Base-by-base conservation (phyloP, 1,140 invertebrate genomes). In the Drosophila lini region DNA sequence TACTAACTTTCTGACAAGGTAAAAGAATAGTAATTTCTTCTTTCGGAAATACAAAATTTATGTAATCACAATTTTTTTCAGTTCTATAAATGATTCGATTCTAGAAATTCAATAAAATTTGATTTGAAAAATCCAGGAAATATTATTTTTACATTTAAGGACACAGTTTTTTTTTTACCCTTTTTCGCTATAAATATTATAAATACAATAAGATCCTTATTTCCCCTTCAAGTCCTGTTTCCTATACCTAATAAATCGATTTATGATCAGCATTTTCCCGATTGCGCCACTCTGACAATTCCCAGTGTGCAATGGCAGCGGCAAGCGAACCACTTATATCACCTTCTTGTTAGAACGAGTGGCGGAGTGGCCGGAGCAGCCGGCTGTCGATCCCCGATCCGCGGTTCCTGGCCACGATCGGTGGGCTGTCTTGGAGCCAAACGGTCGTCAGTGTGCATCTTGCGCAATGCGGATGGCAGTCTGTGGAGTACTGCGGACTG, bases 241-340 rank as follows among this genome's bases (percentile, higher is more conserved):
- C 25, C 13, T 13, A 25, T 0, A 25, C 16, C 22, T 8, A 3
- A 48, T 52, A 52, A 34, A 9, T 53, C 7, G 32, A 36, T 36
- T 36, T 15, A 15, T 3, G 19, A 36, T 19, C 15, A 0, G 2
- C 16, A 1, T 10, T 48, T 10, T 2, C 7, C 25, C 25, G 9
- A 48, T 28, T 22, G 0, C 13, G 5, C 0, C 25, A 8, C 0
- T 32, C 28, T 3, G 3, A 16, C 11, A 3, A 2, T 1, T 7
- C 16, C 50, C 84, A 80, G 45, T 74, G 77, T 84, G 76, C 84
- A 53, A 78, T 80, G 77, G 73, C 84, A 50, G 77, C 77, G 57
- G 84, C 85, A 90, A 85, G 85, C 85, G 86, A 90, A 90, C 86
- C 86, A 90, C 79, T 90, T 90, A 90, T 90, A 90, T 90, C 86